Base-by-base conservation (phyloP, 1,140 invertebrate species). In the Leptestheria dahalacensis region DNA sequence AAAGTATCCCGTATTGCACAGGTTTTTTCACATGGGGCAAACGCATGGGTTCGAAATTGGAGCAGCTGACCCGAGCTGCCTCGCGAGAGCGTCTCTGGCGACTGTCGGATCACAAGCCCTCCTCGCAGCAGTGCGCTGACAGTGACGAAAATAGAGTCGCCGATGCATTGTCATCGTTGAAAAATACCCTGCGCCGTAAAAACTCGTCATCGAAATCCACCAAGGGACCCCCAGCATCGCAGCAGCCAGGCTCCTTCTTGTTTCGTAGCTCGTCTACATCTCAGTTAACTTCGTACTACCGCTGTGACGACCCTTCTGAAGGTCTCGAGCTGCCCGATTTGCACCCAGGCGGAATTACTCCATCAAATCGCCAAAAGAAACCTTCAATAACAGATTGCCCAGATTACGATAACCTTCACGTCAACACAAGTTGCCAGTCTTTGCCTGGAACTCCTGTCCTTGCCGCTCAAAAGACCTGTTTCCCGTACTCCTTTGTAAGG, bases 1-100 rank as follows among this genome's bases (percentile, higher is more conserved):
- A n/a, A n/a, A n/a, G n/a, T n/a, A n/a, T n/a, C 6, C 15, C 15
- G 33, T 41, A 9, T 41, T 6, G 6, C 33, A 9, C 76, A 84
- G 84, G 84, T 64, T 77, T 85, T 62, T 78, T 80, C 57, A 84
- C 85, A 61, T 88, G 85, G 85, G 82, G 85, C 65, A 79, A 82
- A 58, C 76, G 79, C 55, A 84, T 88, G 82, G 83, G 84, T 60
- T 82, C 80, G 64, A 86, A 86, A 68, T 74, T 88, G 66, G 85
- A 87, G 66, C 79, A 84, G 63, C 74, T 88, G 62, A 80, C 83
- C 61, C 78, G 81, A 64, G 74, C 76, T 26, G 81, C 84, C 60
- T 73, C 76, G 56, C 81, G 82, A 65, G 79, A 63, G 54, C 52
- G 59, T 23, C 46, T 48, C 25, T 41, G 28, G 18, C 33, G 33